These are phyloP conservation scores for Drosophila heteroneura DNA, from an alignment of 2,888 invertebrate species.

Conservation along the genomic window DNA sequence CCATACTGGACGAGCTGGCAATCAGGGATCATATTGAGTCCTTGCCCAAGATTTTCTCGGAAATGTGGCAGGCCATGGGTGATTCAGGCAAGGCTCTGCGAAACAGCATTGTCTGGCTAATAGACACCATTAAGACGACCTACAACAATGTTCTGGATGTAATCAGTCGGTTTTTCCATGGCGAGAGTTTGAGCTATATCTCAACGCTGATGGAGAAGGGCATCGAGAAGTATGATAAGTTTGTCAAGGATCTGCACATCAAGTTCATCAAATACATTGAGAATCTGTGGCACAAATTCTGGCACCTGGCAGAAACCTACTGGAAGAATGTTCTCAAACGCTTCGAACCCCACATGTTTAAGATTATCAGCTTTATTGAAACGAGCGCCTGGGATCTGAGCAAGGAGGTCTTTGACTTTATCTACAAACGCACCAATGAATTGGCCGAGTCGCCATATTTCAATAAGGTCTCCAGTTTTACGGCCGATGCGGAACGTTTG, in stretches of 20 bases:
- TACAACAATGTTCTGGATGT: constrained; percentile 90
- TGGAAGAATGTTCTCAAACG: constrained; percentile 91
- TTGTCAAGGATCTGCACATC: constrained; percentile 91
- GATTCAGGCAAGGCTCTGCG: constrained; percentile 92
- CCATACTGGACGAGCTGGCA: constrained; percentile 91
- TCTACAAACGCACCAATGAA: constrained; percentile 92
- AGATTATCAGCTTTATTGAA: constrained; percentile 91
- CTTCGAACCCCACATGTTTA: constrained; percentile 92
- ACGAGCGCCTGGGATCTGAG: constrained; percentile 90
- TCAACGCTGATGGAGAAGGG: constrained; percentile 89
- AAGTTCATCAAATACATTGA: constrained; percentile 90
- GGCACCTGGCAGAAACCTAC: constrained; percentile 88
- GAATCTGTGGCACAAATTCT: constrained; percentile 90
- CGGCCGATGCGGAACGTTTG: constrained; percentile 92
- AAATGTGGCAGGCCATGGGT: constrained; percentile 94
- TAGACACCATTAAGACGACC: constrained; percentile 88
- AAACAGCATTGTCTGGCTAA: constrained; percentile 90
- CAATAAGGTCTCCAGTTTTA: constrained; percentile 91
- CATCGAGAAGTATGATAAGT: constrained; percentile 91
- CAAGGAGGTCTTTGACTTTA: constrained; percentile 91
- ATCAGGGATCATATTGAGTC: constrained; percentile 91
- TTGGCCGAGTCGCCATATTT: constrained; percentile 93
- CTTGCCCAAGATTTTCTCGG: constrained; percentile 92
- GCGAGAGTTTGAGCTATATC: constrained; percentile 91
- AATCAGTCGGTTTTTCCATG: constrained; percentile 89